Evolutionary conservation across 2,113 vertebrate species (phyloP), one percentile per base, ranked within the genome.

Genomic region (Bombycilla garrulus): DNA sequence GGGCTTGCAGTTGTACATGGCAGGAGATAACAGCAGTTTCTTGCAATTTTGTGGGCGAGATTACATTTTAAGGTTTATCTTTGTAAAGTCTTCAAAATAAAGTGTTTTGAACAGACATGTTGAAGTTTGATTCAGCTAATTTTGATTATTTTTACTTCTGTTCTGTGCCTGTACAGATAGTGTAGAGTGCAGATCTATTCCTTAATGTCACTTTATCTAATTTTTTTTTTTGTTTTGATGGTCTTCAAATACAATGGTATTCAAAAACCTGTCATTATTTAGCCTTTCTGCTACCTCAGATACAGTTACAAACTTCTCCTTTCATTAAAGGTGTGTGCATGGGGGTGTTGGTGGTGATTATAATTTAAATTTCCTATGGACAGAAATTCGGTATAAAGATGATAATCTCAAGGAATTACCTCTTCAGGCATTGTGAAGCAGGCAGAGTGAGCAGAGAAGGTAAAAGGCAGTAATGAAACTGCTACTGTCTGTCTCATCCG

Each of bases 11-110:
- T 47, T 76, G 42, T 61, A 73, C 45, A 7, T 64, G 35, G 71
- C 73, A 86, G 31, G 36, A 81, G 36, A 78, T 71, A 88, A 62
- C 40, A 80, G 48, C 44, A 42, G 33, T 82, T 76, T 35, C 69
- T 71, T 57, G 74, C 36, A 58, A 35, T 84, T 93, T 61, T 67
- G 38, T 54, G 67, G n/a, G 12, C 69, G 47, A 93, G 53, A 80
- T 86, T 93, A 69, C 73, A 54, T 81, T 95, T 86, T 78, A 80
- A 47, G 56, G 15, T 42, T 94, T 96, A 22, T 86, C 42, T 93
- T 78, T 38, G 16, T 73, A 48, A 92, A 81, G 65, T 64, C 42
- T 82, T 73, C 57, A 86, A 89, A 93, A 86, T 87, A 54, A 56
- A 76, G 25, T 35, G 35, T 84, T 95, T 92, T 50, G 35, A 91